Percentiles rank a stretch among this genome's conserved stretches.
phyloP scores from a whole-genome alignment of 2,113 vertebrate genomes.

The Lathamus discolor region DNA sequence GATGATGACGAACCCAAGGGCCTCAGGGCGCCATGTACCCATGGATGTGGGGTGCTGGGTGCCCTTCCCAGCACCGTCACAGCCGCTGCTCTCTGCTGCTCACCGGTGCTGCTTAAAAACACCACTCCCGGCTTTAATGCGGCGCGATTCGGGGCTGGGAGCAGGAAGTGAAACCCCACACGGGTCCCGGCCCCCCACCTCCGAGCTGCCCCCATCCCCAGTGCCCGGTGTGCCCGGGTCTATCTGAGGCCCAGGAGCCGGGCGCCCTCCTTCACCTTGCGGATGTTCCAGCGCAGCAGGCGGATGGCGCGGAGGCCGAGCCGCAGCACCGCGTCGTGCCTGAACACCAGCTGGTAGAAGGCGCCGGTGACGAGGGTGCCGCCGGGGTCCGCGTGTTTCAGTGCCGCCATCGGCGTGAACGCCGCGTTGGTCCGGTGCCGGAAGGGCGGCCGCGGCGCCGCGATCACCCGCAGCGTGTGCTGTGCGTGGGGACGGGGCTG shows the following conservation, averaged over 20 bases:
- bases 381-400: constrained; percentile 58
- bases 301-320: constrained; percentile 49
- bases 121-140: constrained; percentile 49
- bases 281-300: constrained; percentile 49
- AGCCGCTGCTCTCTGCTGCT: not conserved
- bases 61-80: constrained; percentile 29
- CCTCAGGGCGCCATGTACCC: not conserved
- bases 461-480: constrained; percentile 60
- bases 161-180: constrained; percentile 41
- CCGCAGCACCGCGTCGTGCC: constrained; percentile 33
- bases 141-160: not conserved
- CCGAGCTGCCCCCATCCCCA: not conserved
- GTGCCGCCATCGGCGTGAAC: constrained; percentile 37
- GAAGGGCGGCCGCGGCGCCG: constrained; percentile 27
- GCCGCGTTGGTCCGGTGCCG: constrained; percentile 49
- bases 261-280: constrained; percentile 5
- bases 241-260: constrained; percentile 46
- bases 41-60: accelerated
- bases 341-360: constrained; percentile 51
- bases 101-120: constrained; percentile 22
- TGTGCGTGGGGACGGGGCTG: not conserved
- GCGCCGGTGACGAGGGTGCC: constrained; percentile 21
- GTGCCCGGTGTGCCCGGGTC: not conserved
- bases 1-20: not conserved
- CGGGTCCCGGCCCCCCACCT: not conserved